phyloP scores from a whole-genome alignment of 92 coral and sea anemone species.

The Actinernus sp. region DNA sequence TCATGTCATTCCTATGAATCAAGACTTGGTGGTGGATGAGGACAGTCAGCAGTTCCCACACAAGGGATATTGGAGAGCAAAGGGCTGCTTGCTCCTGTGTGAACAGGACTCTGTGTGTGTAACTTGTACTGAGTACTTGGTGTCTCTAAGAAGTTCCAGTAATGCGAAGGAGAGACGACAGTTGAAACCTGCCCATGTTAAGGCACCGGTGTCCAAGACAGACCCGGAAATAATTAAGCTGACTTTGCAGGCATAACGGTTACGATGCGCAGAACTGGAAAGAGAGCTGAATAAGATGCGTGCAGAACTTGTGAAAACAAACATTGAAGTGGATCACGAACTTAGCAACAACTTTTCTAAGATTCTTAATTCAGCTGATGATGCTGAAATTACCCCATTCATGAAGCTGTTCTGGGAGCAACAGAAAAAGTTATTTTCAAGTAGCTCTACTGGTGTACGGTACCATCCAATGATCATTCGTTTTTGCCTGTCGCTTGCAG shows the following conservation, averaged over 20 bases:
- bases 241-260: conserved; percentile 15
- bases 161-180: conserved; percentile 1
- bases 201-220: conserved; percentile 25
- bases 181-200: conserved; percentile 16
- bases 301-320: conserved; percentile 15
- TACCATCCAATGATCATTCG: conserved; percentile 46
- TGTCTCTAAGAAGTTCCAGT: conserved; percentile 6
- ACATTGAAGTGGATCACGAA: conserved; percentile 24
- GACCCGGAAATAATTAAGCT: no score
- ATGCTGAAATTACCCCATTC: conserved; percentile 15
- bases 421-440: conserved; percentile 16
- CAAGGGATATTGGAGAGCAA: conserved; percentile 39
- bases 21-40: conserved; percentile 26
- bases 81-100: conserved; percentile 37
- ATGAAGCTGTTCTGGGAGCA: conserved; percentile 56
- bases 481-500: conserved; percentile 34
- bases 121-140: conserved; percentile 24
- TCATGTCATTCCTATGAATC: conserved; percentile 47
- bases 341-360: conserved; percentile 9
- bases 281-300: conserved; percentile 31
- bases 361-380: conserved; percentile 21
- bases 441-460: conserved; percentile 4
- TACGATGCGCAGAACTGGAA: conserved; percentile 15
- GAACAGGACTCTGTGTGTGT: conserved; percentile 23
- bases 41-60: conserved; percentile 42